These are phyloP conservation scores for Echeneis naucrates DNA, from an alignment of 2,797 vertebrate genomes.

Conservation along the genomic window DNA sequence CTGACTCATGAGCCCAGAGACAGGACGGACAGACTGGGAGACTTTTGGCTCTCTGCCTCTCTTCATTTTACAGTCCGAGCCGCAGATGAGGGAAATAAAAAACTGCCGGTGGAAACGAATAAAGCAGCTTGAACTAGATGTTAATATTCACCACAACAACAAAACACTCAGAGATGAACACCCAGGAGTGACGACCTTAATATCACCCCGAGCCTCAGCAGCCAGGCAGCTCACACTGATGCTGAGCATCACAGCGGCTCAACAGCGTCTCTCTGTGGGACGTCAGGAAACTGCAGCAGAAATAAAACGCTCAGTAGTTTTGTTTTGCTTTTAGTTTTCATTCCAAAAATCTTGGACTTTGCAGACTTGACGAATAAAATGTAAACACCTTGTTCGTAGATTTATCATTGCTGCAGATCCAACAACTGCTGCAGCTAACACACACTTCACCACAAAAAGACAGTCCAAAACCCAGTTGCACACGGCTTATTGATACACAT, in stretches of 20 bases:
- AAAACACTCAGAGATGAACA: slow-evolving; percentile 33
- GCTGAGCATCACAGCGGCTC: neutral
- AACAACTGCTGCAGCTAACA: too few species aligned
- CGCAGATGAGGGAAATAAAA: neutral
- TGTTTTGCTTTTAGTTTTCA: neutral
- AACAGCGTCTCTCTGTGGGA: slow-evolving; percentile 59
- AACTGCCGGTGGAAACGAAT: slow-evolving; percentile 1
- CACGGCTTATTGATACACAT: too few species aligned
- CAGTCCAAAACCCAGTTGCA: too few species aligned
- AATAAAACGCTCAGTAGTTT: neutral
- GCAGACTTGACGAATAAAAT: neutral
- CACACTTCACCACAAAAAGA: too few species aligned
- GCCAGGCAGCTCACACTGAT: neutral
- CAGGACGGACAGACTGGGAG: neutral
- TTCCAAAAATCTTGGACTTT: neutral
- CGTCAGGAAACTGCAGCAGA: neutral
- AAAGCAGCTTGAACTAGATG: slow-evolving; percentile 16
- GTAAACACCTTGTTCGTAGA: neutral
- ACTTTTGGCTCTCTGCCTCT: neutral
- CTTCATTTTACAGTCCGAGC: neutral
- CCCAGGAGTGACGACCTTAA: slow-evolving; percentile 21
- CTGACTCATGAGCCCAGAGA: slow-evolving; percentile 30
- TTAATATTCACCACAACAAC: slow-evolving; percentile 34
- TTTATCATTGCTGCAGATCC: too few species aligned
- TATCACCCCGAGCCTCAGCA: slow-evolving; percentile 31